Percentiles rank a stretch among this genome's conserved stretches.
Evolutionary conservation across 35 echinoderm and acorn worm genomes (phyloP).

Genomic region (Amphiura filiformis): DNA sequence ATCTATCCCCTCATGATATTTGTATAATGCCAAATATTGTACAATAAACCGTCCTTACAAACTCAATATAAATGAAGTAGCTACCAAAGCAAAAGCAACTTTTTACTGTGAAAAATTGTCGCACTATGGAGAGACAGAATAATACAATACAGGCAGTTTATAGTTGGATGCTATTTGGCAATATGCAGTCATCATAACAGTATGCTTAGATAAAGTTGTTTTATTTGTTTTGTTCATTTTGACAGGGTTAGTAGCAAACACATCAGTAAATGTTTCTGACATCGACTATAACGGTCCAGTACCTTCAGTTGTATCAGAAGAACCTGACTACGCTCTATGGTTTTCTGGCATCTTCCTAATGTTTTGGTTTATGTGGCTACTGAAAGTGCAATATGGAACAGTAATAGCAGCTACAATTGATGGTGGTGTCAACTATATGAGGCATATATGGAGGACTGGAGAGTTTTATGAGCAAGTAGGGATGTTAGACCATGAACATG

Average conservation of each 20-base stretch:
- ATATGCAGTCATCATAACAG: no score
- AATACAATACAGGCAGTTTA: no score
- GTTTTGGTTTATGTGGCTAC: conserved; percentile 35
- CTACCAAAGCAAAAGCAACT: neutral
- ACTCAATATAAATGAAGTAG: neutral
- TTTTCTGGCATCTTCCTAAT: conserved; percentile 73
- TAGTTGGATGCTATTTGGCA: no score
- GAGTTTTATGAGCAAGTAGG: conserved; percentile 92
- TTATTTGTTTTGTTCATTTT: neutral
- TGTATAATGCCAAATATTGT: no score
- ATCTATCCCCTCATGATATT: no score
- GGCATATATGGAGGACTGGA: conserved; percentile 77
- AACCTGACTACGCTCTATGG: conserved; percentile 79
- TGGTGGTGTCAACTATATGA: conserved; percentile 29
- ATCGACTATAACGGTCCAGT: conserved; percentile 72
- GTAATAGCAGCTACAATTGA: conserved; percentile 27
- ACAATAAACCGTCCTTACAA: no score
- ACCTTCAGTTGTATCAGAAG: conserved; percentile 37
- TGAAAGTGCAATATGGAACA: conserved; percentile 69
- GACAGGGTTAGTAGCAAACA: conserved; percentile 68
- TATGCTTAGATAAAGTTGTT: neutral
- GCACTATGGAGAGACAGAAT: no score
- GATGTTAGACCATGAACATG: conserved; percentile 60
- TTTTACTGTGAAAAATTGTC: neutral
- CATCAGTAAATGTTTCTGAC: conserved; percentile 49